These are phyloP conservation scores for Drosophila sucinea DNA, from an alignment of 1,140 invertebrate genomes.

Conservation along the genomic window DNA sequence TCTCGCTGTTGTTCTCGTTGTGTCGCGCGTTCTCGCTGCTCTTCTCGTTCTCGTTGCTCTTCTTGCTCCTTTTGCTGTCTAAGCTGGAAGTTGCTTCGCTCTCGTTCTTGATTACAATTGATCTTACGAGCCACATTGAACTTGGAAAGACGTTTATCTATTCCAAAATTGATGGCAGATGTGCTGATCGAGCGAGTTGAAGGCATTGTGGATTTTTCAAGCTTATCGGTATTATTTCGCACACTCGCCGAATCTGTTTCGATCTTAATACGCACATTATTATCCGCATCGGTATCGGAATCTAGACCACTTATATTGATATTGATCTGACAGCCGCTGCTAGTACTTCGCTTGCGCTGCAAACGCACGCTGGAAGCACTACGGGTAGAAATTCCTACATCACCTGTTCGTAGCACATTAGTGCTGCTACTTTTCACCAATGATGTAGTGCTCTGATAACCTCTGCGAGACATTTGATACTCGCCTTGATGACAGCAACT, in stretches of 20 bases:
- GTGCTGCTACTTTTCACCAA: constrained; percentile 9
- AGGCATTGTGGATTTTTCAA: neutral
- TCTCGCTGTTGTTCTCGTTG: constrained; percentile 42
- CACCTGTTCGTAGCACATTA: neutral
- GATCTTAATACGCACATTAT: constrained; percentile 63
- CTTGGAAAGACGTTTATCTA: constrained; percentile 68
- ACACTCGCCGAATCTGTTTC: constrained; percentile 44
- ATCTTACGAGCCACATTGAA: constrained; percentile 35
- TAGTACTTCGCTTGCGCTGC: constrained; percentile 21
- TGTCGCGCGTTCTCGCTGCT: constrained; percentile 19
- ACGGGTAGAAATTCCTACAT: neutral
- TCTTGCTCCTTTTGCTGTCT: constrained; percentile 15
- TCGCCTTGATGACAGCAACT: constrained; percentile 39
- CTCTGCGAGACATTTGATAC: constrained; percentile 26
- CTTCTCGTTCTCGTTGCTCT: constrained; percentile 21
- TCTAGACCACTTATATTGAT: constrained; percentile 63
- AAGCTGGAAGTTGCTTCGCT: constrained; percentile 1
- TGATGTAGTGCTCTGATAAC: constrained; percentile 26
- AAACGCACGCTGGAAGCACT: constrained; percentile 17
- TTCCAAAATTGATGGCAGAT: constrained; percentile 34
- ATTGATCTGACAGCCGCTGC: constrained; percentile 66
- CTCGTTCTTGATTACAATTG: constrained; percentile 1
- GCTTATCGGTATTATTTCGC: constrained; percentile 45
- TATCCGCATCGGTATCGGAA: constrained; percentile 28
- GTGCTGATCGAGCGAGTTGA: neutral